Percentiles rank a stretch among this genome's conserved stretches.
Evolutionary conservation across 2,888 invertebrate species (phyloP).

Genomic region (Phaedon cochleariae): DNA sequence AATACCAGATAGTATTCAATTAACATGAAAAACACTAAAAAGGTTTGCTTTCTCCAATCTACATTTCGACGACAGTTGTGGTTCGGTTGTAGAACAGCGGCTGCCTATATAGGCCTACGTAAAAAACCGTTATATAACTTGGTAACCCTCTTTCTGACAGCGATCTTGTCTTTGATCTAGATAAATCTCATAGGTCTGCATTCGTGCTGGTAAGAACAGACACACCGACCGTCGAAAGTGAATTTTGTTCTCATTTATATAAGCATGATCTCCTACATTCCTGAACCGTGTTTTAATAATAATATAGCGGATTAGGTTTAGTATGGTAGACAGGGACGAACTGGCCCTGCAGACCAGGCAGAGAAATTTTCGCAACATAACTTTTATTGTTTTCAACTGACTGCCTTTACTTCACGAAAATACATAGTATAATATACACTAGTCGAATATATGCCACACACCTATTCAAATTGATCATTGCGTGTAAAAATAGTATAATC

Average conservation of each 20-base stretch:
- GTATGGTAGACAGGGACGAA: neutral
- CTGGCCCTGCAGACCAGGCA: neutral
- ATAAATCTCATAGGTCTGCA: conserved; percentile 23
- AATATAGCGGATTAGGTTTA: neutral
- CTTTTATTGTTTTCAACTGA: too few relatives aligned
- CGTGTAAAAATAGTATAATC: too few relatives aligned
- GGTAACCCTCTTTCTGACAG: conserved; percentile 29
- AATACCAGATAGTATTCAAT: too few relatives aligned
- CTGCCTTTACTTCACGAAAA: too few relatives aligned
- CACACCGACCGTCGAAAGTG: conserved; percentile 33
- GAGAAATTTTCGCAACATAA: too few relatives aligned
- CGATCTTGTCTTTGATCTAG: conserved; percentile 31
- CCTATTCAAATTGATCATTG: too few relatives aligned
- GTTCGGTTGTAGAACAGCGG: too few relatives aligned
- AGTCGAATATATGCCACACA: too few relatives aligned
- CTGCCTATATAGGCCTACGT: too few relatives aligned
- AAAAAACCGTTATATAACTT: conserved; percentile 36
- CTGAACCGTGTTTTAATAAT: neutral
- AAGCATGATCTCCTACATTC: conserved; percentile 9
- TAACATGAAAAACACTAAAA: neutral
- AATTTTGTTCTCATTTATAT: conserved; percentile 36
- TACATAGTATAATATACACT: too few relatives aligned
- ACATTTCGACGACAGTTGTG: neutral
- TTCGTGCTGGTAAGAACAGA: conserved; percentile 20
- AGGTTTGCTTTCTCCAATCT: neutral